Base-by-base conservation (phyloP, 2,888 invertebrate species). In the Drosophila picticornis region DNA sequence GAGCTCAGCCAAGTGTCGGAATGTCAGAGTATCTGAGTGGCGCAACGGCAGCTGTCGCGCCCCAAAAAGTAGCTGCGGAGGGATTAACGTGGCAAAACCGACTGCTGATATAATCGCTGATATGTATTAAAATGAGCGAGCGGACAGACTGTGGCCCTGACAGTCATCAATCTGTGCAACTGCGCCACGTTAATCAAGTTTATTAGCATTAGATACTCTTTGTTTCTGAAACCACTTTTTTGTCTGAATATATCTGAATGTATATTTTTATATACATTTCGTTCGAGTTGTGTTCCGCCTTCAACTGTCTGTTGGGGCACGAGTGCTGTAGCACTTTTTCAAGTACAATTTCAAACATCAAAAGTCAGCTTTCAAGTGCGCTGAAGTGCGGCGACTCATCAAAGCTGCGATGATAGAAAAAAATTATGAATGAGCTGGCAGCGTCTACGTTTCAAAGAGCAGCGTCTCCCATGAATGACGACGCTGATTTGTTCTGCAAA, bases 331-430 rank as follows among this genome's bases (percentile, higher is more conserved):
- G 90, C 84, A 84, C 83, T 77, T 82, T 84, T 88, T 85, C 82
- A 89, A 84, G 90, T 75, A 85, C 86, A 74, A 80, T 83, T 68
- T 50, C 58, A 81, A 64, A 82, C 88, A 88, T 85, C 80, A 90
- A 77, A 81, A 90, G 85, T 80, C 83, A 80, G 59, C 55, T 80
- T 58, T 88, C 64, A 73, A 83, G 83, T 87, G 75, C 79, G 67
- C 65, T 88, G 73, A 66, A 84, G 90, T 90, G 89, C 84, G 90
- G 89, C 90, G 87, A 83, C 82, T 88, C 87, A 88, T 88, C 85
- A 90, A 90, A 84, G 88, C 53, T 34, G 38, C 62, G 52, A 60
- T 80, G 59, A 71, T 64, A 59, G 57, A 60, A 52, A 43, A 46
- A 71, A 84, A 61, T 88, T 83, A 90, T 84, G 84, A 84, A 84